phyloP scores from a whole-genome alignment of 2,113 vertebrate genomes.

The Anoura caudifer region DNA sequence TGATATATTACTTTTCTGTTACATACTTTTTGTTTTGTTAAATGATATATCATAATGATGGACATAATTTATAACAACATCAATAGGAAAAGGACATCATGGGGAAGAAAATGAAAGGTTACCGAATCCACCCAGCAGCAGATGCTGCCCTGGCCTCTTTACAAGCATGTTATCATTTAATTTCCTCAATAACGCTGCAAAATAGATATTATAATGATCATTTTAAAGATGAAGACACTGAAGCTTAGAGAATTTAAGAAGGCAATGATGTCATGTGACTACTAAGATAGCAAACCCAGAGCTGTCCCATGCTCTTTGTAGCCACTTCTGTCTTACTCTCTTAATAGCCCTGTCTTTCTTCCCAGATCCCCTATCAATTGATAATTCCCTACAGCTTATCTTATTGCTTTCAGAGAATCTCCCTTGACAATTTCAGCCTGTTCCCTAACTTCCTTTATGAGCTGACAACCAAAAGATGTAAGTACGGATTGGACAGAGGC shows the following conservation, averaged over 20 bases:
- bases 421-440: neutral
- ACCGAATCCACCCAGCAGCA: neutral
- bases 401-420: neutral
- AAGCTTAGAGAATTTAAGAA: neutral
- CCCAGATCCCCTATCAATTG: neutral
- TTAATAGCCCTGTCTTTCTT: neutral
- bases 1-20: neutral
- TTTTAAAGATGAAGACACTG: neutral
- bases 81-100: neutral
- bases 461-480: neutral
- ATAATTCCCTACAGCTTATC: neutral
- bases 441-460: slow-evolving; percentile 22
- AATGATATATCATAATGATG: neutral
- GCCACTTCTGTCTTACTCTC: neutral
- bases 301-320: neutral
- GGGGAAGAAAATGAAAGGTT: neutral
- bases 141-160: neutral
- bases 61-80: neutral
- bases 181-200: neutral
- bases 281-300: neutral
- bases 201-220: neutral
- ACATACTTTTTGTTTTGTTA: neutral
- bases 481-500: neutral
- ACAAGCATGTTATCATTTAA: neutral
- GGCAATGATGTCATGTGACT: neutral